Evolutionary conservation across 2,888 invertebrate species (phyloP).

Genomic region (Homarus gammarus): DNA sequence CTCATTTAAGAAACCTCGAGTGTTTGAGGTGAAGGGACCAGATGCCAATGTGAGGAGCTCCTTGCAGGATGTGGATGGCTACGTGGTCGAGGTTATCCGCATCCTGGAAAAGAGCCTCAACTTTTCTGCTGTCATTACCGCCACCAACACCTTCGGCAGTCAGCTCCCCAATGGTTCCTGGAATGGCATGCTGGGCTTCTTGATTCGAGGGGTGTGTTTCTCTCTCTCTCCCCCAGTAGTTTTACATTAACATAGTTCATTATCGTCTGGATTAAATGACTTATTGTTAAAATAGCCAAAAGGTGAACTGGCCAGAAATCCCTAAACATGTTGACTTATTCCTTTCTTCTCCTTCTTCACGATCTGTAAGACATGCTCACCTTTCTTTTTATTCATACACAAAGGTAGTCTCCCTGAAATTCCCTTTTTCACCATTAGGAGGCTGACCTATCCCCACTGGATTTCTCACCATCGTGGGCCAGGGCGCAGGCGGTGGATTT

Average conservation of each 20-base stretch:
- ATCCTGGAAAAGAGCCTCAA: slow-evolving; percentile 37
- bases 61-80: slow-evolving; percentile 39
- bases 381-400: too few species aligned
- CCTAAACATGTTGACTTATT: neutral
- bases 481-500: slow-evolving; percentile 49
- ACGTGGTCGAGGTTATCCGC: slow-evolving; percentile 38
- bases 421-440: slow-evolving; percentile 22
- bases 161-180: slow-evolving; percentile 49
- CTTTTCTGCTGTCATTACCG: slow-evolving; percentile 45
- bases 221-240: too few species aligned
- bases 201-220: slow-evolving; percentile 31
- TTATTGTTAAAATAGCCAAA: too few species aligned
- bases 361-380: neutral
- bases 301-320: too few species aligned
- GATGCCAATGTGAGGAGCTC: neutral
- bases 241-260: neutral
- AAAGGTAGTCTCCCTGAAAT: too few species aligned
- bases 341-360: neutral
- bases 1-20: slow-evolving; percentile 42
- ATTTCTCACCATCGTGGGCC: slow-evolving; percentile 55
- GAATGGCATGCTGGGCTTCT: slow-evolving; percentile 58
- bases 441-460: slow-evolving; percentile 65
- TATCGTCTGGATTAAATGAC: too few species aligned
- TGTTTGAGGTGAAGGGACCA: slow-evolving; percentile 32
- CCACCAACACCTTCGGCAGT: slow-evolving; percentile 47